These are phyloP conservation scores for Solea senegalensis DNA, from an alignment of 2,113 vertebrate genomes.

Conservation along the genomic window DNA sequence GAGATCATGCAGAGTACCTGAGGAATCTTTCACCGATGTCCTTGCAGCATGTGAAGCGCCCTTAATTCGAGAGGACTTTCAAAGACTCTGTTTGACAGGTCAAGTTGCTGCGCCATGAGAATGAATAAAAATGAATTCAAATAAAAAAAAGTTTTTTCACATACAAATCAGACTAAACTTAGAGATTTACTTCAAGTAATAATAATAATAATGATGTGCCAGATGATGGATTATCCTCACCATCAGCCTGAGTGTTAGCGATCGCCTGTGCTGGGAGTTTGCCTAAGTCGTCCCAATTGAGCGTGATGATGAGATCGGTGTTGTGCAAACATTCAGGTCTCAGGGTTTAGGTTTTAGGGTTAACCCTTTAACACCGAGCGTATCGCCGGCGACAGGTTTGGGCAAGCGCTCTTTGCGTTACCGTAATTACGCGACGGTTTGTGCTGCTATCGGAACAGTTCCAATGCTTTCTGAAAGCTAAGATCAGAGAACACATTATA, in stretches of 20 bases:
- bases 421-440: no score
- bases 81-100: conserved; percentile 22
- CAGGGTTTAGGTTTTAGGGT: no score
- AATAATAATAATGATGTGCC: no score
- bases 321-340: neutral
- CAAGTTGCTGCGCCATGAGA: neutral
- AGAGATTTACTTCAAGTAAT: conserved; percentile 9
- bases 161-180: no score
- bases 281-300: conserved; percentile 49
- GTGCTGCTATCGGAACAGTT: no score
- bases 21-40: conserved; percentile 32
- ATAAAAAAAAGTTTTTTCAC: no score
- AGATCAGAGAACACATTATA: no score
- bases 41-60: conserved; percentile 10
- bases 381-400: no score
- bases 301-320: conserved; percentile 57
- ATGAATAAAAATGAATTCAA: no score
- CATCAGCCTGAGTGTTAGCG: conserved; percentile 54
- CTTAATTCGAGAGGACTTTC: conserved; percentile 37
- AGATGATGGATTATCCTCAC: conserved; percentile 35
- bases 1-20: conserved; percentile 20
- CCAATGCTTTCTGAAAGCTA: no score
- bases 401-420: no score
- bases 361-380: no score
- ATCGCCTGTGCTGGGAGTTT: conserved; percentile 32